These are phyloP conservation scores for Lepus europaeus DNA, from an alignment of 2,113 vertebrate species.

Conservation along the genomic window DNA sequence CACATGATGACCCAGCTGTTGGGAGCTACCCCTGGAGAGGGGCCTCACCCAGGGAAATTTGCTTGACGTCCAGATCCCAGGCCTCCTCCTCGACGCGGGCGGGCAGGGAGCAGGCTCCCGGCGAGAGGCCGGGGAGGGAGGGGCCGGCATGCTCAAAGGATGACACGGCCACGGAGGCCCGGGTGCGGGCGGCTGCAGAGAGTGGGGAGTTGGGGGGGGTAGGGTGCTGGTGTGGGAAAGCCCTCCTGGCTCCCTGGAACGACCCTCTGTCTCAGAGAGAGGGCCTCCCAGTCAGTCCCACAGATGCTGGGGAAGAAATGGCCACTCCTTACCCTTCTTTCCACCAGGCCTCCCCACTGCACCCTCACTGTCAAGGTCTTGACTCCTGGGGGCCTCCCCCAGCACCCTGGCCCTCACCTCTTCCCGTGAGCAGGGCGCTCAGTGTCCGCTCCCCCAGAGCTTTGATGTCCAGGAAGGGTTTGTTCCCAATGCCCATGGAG, in stretches of 20 bases:
- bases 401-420: slow-evolving; percentile 85
- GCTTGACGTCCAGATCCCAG: slow-evolving; percentile 87
- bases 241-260: slow-evolving; percentile 50
- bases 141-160: slow-evolving; percentile 84
- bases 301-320: slow-evolving; percentile 21
- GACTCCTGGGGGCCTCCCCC: slow-evolving; percentile 42
- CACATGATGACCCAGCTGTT: slow-evolving; percentile 73
- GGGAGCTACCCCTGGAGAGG: slow-evolving; percentile 82
- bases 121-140: slow-evolving; percentile 81
- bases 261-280: slow-evolving; percentile 54
- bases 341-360: not conserved
- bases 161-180: slow-evolving; percentile 80
- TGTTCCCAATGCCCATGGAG: slow-evolving; percentile 94
- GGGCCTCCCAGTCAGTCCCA: slow-evolving; percentile 60
- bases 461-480: slow-evolving; percentile 91
- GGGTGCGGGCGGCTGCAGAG: slow-evolving; percentile 82
- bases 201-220: slow-evolving; percentile 66
- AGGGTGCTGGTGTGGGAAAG: slow-evolving; percentile 77
- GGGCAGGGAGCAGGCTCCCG: slow-evolving; percentile 83
- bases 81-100: slow-evolving; percentile 86
- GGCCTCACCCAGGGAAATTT: slow-evolving; percentile 85
- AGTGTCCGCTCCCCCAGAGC: slow-evolving; percentile 90
- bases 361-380: slow-evolving; percentile 14
- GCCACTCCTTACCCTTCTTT: slow-evolving; percentile 44
- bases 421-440: slow-evolving; percentile 88